Conservation (phyloP, 2,888 invertebrate species). For the Timema podura region DNA sequence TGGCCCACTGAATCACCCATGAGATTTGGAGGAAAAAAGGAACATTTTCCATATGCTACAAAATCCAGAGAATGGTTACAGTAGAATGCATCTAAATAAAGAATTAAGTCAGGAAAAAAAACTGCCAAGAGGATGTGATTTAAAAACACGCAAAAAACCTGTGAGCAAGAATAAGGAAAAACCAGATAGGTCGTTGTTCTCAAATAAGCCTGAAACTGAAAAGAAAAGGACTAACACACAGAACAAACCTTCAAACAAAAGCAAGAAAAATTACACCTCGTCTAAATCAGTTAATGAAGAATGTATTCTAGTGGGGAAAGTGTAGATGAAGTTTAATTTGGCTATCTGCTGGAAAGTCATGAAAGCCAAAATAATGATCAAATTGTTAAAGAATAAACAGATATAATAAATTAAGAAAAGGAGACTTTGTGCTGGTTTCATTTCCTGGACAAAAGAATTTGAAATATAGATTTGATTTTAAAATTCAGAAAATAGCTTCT, state of each 20-base stretch:
- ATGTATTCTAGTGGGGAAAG: conserved; percentile 1
- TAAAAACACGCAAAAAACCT: conserved; percentile 1
- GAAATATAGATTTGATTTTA: not conserved
- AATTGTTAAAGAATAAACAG: not conserved
- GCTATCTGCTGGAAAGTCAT: not conserved
- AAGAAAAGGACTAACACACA: not conserved
- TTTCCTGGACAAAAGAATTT: conserved; percentile 7
- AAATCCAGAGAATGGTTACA: no score
- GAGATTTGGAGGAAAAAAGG: no score
- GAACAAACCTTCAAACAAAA: not conserved
- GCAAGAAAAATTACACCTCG: not conserved
- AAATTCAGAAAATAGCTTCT: conserved; percentile 4
- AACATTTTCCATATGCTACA: no score
- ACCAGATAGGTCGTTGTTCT: not conserved
- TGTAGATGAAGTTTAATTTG: conserved; percentile 10
- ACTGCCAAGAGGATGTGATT: conserved; percentile 5
- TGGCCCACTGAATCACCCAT: no score
- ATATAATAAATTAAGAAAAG: not conserved
- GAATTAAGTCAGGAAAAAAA: not conserved
- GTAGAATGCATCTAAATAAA: not conserved
- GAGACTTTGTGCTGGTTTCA: conserved; percentile 12
- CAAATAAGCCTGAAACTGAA: conserved; percentile 3
- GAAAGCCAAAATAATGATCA: not conserved
- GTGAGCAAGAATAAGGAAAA: not conserved
- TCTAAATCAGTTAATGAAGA: conserved; percentile 1